These are phyloP conservation scores for Bos indicus DNA, from an alignment of 2,113 vertebrate species.

Conservation along the genomic window DNA sequence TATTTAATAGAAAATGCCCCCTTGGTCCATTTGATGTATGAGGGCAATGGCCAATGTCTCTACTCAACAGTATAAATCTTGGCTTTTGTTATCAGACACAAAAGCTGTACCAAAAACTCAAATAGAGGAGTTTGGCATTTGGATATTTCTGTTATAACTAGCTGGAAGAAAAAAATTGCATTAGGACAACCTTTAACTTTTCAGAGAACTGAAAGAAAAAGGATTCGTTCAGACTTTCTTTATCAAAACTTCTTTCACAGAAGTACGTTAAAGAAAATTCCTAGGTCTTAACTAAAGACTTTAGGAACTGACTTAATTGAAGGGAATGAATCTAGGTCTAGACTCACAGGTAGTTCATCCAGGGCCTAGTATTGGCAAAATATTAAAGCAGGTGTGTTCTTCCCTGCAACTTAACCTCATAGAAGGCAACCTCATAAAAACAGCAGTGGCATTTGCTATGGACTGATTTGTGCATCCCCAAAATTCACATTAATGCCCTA, in stretches of 20 bases:
- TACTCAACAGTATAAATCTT: slow-evolving; percentile 1
- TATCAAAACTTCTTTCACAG: not conserved
- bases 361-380: not conserved
- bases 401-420: not conserved
- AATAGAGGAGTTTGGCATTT: not conserved
- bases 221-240: not conserved
- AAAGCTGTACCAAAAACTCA: not conserved
- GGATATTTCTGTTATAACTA: not conserved
- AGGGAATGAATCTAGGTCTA: not conserved
- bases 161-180: not conserved
- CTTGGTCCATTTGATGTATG: not conserved
- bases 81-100: slow-evolving; percentile 4
- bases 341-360: not conserved
- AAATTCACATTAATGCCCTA: not conserved
- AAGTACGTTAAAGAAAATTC: not conserved
- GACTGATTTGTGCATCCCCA: not conserved
- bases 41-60: not conserved
- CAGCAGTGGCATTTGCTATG: not conserved
- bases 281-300: slow-evolving; percentile 6
- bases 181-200: slow-evolving; percentile 2
- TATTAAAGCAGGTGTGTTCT: not conserved
- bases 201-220: not conserved
- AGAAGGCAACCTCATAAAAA: not conserved
- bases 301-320: not conserved
- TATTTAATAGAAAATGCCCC: not conserved